Evolutionary conservation across 2,797 vertebrate genomes (phyloP).

Genomic region (Lacerta viridis): DNA sequence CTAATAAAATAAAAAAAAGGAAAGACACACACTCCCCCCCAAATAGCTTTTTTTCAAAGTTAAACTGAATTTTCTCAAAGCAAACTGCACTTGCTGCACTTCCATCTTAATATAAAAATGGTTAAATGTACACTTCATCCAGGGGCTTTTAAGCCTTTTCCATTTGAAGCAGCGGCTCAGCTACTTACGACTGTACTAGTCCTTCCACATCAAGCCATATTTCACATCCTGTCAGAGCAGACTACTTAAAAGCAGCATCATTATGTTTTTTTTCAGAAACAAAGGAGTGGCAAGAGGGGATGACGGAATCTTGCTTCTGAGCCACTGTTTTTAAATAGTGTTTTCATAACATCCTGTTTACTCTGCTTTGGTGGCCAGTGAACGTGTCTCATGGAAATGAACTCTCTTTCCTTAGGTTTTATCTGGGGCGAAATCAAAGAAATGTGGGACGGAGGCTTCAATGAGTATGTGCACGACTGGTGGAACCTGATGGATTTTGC

Average conservation of each 20-base stretch:
- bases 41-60: conserved; percentile 5
- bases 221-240: conserved; percentile 36
- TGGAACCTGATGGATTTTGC: conserved; percentile 99
- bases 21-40: conserved; percentile 7
- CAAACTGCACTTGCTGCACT: not conserved
- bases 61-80: conserved; percentile 23
- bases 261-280: conserved; percentile 4
- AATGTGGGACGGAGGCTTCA: conserved; percentile 99
- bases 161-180: conserved; percentile 30
- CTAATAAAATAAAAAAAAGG: not conserved
- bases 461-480: conserved; percentile 97
- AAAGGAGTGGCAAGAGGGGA: conserved; percentile 5
- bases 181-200: conserved; percentile 19
- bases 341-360: conserved; percentile 25
- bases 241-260: conserved; percentile 28
- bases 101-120: not conserved
- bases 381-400: conserved; percentile 21
- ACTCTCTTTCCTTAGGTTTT: conserved; percentile 86
- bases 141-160: not conserved
- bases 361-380: conserved; percentile 29
- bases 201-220: conserved; percentile 41
- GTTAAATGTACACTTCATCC: conserved; percentile 29
- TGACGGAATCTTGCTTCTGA: conserved; percentile 31
- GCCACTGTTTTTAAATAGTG: conserved; percentile 50
- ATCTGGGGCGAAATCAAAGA: conserved; percentile 99